phyloP scores from a whole-genome alignment of 2,797 vertebrate genomes.

The Macrochelys suwanniensis region DNA sequence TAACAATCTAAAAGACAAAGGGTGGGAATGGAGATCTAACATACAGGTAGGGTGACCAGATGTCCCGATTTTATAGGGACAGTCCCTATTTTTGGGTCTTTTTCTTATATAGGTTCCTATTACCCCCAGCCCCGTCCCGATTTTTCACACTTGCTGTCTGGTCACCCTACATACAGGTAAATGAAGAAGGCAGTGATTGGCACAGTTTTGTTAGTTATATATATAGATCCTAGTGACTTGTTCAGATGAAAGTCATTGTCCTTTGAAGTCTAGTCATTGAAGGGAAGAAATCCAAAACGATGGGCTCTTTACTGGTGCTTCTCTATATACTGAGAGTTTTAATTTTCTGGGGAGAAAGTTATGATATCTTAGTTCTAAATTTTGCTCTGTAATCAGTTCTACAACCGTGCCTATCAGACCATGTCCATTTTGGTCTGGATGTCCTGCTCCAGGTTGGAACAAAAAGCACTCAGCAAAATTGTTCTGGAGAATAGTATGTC shows the following conservation, averaged over 20 bases:
- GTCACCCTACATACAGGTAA: not conserved
- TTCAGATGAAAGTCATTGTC: not conserved
- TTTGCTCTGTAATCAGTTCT: constrained; percentile 74
- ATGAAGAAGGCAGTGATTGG: not conserved
- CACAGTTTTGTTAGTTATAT: constrained; percentile 20
- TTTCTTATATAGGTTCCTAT: no score
- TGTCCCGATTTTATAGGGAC: no score
- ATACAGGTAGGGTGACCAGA: not conserved
- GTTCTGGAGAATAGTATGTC: constrained; percentile 51
- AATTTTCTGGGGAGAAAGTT: constrained; percentile 55
- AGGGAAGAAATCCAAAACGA: constrained; percentile 52
- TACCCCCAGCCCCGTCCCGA: no score
- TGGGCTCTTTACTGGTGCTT: constrained; percentile 50
- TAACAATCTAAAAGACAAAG: not conserved
- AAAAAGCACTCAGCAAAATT: constrained; percentile 31
- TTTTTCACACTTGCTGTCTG: no score
- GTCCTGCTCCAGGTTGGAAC: constrained; percentile 23
- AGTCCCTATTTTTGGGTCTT: no score
- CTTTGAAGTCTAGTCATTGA: not conserved
- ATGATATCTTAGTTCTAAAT: constrained; percentile 57
- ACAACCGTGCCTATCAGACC: constrained; percentile 29
- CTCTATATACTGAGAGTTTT: constrained; percentile 40
- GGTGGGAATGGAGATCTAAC: not conserved
- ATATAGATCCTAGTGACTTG: rapidly evolving
- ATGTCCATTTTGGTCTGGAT: constrained; percentile 35